These are phyloP conservation scores for Diuraphis noxia DNA, from an alignment of 1,140 invertebrate genomes.

Conservation along the genomic window DNA sequence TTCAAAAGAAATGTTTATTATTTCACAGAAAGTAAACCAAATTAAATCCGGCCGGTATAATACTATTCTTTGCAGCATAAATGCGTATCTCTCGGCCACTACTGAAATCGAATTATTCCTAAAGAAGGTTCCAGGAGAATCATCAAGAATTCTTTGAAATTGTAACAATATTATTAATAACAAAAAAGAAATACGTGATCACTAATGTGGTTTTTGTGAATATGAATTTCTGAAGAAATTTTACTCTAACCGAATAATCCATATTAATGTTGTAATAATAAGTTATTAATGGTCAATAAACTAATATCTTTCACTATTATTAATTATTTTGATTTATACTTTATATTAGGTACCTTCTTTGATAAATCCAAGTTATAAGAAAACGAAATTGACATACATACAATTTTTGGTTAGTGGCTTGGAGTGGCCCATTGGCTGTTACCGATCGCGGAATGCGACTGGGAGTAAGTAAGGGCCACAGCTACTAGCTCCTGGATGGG, in stretches of 20 bases:
- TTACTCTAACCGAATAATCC: no score
- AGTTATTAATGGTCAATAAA: no score
- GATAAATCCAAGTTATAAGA: no score
- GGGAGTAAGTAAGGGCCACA: no score
- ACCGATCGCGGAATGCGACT: no score
- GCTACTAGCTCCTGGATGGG: no score
- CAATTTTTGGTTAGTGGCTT: no score
- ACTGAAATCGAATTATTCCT: background rate
- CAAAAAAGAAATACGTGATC: background rate
- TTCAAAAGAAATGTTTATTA: background rate
- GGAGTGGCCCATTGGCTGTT: no score
- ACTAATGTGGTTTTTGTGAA: background rate
- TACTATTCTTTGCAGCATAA: background rate
- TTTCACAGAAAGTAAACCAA: background rate
- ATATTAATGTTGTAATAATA: background rate
- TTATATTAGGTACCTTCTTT: no score
- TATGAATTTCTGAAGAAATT: background rate
- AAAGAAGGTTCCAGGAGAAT: background rate
- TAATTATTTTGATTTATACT: no score
- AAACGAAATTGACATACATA: no score
- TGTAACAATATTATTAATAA: background rate
- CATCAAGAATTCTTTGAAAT: background rate
- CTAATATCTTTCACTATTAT: no score
- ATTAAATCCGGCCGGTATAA: background rate
- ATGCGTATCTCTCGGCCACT: background rate